phyloP scores from a whole-genome alignment of 2,888 invertebrate species.

The Bruchidius siliquastri region DNA sequence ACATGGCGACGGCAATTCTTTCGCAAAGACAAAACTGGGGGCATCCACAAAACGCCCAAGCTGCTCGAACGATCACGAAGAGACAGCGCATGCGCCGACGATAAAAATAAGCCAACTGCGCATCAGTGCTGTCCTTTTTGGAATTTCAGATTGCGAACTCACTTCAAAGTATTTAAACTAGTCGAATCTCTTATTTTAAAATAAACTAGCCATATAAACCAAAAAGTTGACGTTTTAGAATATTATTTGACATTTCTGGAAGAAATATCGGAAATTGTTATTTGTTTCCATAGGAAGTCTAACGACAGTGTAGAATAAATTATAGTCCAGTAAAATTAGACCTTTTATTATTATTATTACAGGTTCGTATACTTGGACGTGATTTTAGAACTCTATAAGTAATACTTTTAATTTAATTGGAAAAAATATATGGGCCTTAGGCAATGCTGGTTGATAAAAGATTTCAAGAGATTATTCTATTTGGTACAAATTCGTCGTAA shows the following conservation, averaged over 20 bases:
- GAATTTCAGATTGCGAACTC: background rate
- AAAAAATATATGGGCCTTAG: too few species aligned
- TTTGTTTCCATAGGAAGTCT: background rate
- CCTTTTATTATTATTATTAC: too few species aligned
- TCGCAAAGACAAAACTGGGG: slow-evolving; percentile 11
- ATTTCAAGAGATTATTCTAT: too few species aligned
- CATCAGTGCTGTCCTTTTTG: background rate
- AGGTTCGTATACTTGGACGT: too few species aligned
- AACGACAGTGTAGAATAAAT: background rate
- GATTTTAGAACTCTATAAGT: too few species aligned
- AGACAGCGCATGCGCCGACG: slow-evolving; percentile 10
- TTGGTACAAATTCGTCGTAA: too few species aligned
- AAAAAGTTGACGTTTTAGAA: background rate
- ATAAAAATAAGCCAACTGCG: slow-evolving; percentile 2
- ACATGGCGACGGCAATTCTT: slow-evolving; percentile 50
- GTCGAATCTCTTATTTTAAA: background rate
- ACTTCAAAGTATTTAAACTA: background rate
- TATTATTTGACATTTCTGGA: background rate
- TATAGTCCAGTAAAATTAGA: background rate
- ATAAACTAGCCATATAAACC: background rate
- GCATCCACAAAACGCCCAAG: background rate
- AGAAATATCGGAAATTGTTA: background rate
- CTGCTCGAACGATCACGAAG: slow-evolving; percentile 1
- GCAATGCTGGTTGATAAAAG: too few species aligned
- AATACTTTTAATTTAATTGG: too few species aligned